Percentiles rank a stretch among this genome's conserved stretches.
These are phyloP conservation scores for Chaetorhynchus papuensis DNA, from an alignment of 2,113 vertebrate species.

Conservation along the genomic window DNA sequence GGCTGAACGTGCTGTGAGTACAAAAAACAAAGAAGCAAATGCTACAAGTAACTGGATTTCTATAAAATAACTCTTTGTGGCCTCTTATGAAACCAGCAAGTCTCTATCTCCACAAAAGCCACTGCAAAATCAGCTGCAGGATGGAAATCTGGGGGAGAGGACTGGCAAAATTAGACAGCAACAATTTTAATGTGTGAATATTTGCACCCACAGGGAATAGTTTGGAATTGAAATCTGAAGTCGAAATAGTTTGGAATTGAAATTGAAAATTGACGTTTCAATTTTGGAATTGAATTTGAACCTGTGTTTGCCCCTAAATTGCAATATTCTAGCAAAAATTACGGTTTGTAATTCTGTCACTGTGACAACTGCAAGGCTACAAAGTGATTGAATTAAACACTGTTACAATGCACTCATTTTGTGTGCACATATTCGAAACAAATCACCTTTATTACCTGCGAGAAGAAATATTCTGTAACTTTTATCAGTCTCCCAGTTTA, in stretches of 20 bases:
- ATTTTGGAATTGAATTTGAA: neutral
- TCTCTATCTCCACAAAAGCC: neutral
- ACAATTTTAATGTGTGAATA: neutral
- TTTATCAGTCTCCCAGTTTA: neutral
- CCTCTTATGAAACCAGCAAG: neutral
- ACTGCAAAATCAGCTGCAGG: neutral
- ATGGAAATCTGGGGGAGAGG: neutral
- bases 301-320: neutral
- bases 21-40: neutral
- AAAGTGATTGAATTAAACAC: neutral
- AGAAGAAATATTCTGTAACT: neutral
- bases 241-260: neutral
- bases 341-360: neutral
- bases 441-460: neutral
- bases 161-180: neutral
- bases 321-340: neutral
- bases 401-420: neutral
- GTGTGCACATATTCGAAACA: neutral
- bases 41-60: neutral
- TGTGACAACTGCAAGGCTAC: neutral
- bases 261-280: neutral
- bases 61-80: neutral
- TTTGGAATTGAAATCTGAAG: neutral
- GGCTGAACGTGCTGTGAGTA: neutral
- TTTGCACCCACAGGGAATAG: neutral